These are phyloP conservation scores for Planococcus citri DNA, from an alignment of 1,140 invertebrate species.

Conservation along the genomic window DNA sequence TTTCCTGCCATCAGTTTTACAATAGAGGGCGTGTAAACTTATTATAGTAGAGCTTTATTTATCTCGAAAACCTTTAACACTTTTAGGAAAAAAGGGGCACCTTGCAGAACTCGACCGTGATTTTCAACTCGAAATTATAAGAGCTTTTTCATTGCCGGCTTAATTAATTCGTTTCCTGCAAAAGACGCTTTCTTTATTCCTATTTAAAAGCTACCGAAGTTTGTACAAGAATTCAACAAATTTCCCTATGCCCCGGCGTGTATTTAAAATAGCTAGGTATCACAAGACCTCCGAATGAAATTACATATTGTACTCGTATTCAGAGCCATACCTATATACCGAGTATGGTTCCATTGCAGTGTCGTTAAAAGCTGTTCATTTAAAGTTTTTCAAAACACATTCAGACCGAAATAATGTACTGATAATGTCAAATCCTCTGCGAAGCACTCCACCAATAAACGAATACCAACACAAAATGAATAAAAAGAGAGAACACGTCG, in stretches of 20 bases:
- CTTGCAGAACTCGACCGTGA: slow-evolving; percentile 7
- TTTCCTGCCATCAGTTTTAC: slow-evolving; percentile 15
- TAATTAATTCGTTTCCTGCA: slow-evolving; percentile 20
- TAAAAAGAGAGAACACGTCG: no score
- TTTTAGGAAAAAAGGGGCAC: slow-evolving; percentile 8
- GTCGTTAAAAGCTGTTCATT: no score
- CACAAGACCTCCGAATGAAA: background rate
- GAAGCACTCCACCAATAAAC: no score
- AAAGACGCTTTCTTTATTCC: slow-evolving; percentile 15
- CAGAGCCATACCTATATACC: no score
- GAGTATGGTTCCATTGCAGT: no score
- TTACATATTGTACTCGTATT: background rate
- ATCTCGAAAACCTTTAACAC: slow-evolving; percentile 18
- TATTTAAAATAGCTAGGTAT: no score
- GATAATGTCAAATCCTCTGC: no score
- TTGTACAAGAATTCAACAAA: slow-evolving; percentile 6
- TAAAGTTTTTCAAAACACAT: no score
- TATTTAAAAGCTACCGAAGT: slow-evolving; percentile 13
- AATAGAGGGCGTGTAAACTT: slow-evolving; percentile 18
- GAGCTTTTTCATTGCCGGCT: slow-evolving; percentile 10
- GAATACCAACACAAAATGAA: no score
- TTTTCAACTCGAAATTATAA: slow-evolving; percentile 13
- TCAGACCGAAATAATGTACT: no score
- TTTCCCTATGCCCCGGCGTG: no score
- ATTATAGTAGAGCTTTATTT: slow-evolving; percentile 17